Evolutionary conservation across 2,888 invertebrate genomes (phyloP).

Genomic region (Cotesia congregata): DNA sequence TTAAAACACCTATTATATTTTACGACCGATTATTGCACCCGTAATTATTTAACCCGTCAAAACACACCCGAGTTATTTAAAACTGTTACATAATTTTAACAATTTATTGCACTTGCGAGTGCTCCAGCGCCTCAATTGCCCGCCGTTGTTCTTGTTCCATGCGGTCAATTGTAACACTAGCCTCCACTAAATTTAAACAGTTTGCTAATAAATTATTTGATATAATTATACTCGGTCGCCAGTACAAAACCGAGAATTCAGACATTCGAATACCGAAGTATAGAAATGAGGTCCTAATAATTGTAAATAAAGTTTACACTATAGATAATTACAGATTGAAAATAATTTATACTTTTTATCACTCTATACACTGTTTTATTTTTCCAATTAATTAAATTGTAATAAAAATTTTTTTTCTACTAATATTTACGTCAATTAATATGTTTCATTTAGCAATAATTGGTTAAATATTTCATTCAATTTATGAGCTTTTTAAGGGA

Average conservation of each 20-base stretch:
- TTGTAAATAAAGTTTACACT: too few relatives aligned
- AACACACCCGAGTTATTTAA: background rate
- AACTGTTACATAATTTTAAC: background rate
- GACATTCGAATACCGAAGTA: too few relatives aligned
- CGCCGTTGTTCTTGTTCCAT: background rate
- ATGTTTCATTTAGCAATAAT: too few relatives aligned
- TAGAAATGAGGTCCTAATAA: too few relatives aligned
- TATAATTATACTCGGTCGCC: background rate
- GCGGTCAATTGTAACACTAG: background rate
- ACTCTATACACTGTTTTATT: too few relatives aligned
- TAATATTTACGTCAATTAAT: too few relatives aligned
- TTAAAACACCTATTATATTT: background rate
- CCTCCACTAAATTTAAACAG: background rate
- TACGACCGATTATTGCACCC: background rate
- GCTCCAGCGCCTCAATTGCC: background rate
- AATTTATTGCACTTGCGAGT: background rate
- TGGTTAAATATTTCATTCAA: too few relatives aligned
- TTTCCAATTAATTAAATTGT: too few relatives aligned
- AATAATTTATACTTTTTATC: too few relatives aligned
- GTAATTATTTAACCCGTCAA: background rate
- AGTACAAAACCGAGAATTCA: background rate
- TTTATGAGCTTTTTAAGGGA: too few relatives aligned
- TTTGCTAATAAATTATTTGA: background rate
- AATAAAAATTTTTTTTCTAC: too few relatives aligned
- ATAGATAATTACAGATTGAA: too few relatives aligned